phyloP scores from a whole-genome alignment of 2,888 invertebrate species.

The Anoplius nigerrimus region DNA sequence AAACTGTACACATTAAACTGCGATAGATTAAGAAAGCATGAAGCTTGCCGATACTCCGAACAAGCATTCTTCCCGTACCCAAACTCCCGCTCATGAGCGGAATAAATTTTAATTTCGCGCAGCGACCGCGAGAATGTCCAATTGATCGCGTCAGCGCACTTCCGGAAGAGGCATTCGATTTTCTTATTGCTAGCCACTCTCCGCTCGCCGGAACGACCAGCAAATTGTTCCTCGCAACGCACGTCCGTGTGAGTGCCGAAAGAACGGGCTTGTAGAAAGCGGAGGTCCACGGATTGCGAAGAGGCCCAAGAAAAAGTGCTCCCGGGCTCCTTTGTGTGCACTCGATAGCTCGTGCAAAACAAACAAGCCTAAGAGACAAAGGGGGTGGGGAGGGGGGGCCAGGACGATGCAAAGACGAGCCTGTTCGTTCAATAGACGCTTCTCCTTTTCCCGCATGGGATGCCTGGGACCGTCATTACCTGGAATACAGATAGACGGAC shows the following conservation, averaged over 20 bases:
- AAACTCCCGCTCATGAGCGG: too few relatives aligned
- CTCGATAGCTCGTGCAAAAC: conserved; percentile 62
- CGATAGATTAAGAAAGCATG: too few relatives aligned
- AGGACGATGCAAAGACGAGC: conserved; percentile 20
- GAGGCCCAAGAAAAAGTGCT: conserved; percentile 5
- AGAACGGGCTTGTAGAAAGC: not conserved
- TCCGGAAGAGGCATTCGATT: too few relatives aligned
- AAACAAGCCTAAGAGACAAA: conserved; percentile 64
- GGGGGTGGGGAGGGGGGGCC: conserved; percentile 37
- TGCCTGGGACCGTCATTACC: conserved; percentile 57
- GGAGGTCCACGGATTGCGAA: not conserved
- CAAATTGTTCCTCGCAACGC: too few relatives aligned
- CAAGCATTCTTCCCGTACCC: too few relatives aligned
- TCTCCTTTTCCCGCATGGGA: conserved; percentile 56
- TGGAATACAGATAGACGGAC: conserved; percentile 39
- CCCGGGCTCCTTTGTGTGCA: conserved; percentile 53
- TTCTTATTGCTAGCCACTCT: too few relatives aligned
- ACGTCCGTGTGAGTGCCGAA: not conserved
- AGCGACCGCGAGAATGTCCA: too few relatives aligned
- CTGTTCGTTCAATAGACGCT: conserved; percentile 47
- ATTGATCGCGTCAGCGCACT: too few relatives aligned
- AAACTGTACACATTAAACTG: too few relatives aligned
- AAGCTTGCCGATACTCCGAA: too few relatives aligned
- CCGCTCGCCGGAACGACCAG: too few relatives aligned
- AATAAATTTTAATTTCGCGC: too few relatives aligned